Evolutionary conservation across 2,888 invertebrate species (phyloP).

Genomic region (Drosophila mercatorum): DNA sequence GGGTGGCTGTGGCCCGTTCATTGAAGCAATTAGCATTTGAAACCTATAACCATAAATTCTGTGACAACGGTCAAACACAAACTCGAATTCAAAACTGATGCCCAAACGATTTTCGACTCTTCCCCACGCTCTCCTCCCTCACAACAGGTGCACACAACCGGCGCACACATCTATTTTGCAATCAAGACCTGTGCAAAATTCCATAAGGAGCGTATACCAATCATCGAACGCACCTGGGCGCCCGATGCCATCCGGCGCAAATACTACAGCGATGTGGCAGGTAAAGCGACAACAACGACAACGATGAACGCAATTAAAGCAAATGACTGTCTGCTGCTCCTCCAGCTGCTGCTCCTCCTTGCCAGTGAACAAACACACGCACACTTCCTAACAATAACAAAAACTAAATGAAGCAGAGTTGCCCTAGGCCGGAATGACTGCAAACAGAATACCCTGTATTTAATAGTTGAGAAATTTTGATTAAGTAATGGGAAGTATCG

Average conservation of each 20-base stretch:
- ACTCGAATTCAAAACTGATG: conserved; percentile 20
- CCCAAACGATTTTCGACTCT: conserved; percentile 20
- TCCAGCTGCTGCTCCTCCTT: neutral
- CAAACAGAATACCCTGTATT: neutral
- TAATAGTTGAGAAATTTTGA: too few relatives aligned
- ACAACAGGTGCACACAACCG: conserved; percentile 65
- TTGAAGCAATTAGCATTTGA: conserved; percentile 66
- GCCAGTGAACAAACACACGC: conserved; percentile 17
- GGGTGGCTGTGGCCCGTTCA: neutral
- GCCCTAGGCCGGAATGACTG: neutral
- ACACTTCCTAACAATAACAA: conserved; percentile 36
- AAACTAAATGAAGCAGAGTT: conserved; percentile 2
- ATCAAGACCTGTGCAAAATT: conserved; percentile 96
- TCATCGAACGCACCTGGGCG: conserved; percentile 94
- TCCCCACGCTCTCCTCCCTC: neutral
- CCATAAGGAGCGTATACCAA: conserved; percentile 90
- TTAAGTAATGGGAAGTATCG: too few relatives aligned
- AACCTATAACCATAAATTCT: conserved; percentile 69
- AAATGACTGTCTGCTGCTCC: conserved; percentile 38
- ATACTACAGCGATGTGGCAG: conserved; percentile 92
- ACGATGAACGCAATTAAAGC: conserved; percentile 72
- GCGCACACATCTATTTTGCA: conserved; percentile 86
- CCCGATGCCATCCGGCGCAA: conserved; percentile 88
- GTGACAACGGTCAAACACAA: conserved; percentile 40
- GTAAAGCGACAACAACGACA: conserved; percentile 84